These are phyloP conservation scores for Teleiodes luculella DNA, from an alignment of 2,888 invertebrate species.

Conservation along the genomic window DNA sequence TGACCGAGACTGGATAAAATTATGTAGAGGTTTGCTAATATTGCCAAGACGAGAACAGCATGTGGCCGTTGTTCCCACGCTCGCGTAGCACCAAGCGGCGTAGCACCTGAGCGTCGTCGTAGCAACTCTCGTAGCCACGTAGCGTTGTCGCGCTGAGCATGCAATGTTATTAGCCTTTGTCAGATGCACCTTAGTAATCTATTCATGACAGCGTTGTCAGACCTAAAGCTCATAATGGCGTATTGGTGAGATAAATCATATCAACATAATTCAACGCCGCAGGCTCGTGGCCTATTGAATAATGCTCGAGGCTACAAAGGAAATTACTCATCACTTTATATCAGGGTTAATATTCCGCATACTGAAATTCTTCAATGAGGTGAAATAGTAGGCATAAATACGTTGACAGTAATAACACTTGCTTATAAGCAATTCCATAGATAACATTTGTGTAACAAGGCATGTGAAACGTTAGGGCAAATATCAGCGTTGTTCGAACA, in stretches of 20 bases:
- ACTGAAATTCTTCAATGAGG: not conserved
- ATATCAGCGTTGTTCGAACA: constrained; percentile 48
- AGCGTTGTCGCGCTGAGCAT: constrained; percentile 29
- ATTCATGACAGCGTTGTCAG: constrained; percentile 19
- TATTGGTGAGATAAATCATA: constrained; percentile 19
- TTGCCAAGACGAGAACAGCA: constrained; percentile 49
- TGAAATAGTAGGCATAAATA: not conserved
- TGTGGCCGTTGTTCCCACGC: constrained; percentile 51
- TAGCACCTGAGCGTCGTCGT: constrained; percentile 27
- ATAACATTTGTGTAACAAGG: constrained; percentile 5
- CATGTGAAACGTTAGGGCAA: constrained; percentile 16
- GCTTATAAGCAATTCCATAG: not conserved
- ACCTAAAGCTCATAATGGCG: constrained; percentile 16
- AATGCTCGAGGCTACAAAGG: constrained; percentile 7
- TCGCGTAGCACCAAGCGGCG: constrained; percentile 22
- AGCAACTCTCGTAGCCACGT: constrained; percentile 20
- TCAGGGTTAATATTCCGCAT: not conserved
- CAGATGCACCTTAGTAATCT: constrained; percentile 26
- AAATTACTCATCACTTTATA: constrained; percentile 6
- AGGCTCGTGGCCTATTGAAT: constrained; percentile 6
- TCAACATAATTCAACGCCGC: constrained; percentile 9
- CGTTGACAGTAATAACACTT: no score
- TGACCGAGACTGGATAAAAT: constrained; percentile 55
- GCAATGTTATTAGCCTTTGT: constrained; percentile 30
- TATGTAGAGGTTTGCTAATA: constrained; percentile 57